Conservation (phyloP, 2,888 invertebrate species). For the Deilephila porcellus region DNA sequence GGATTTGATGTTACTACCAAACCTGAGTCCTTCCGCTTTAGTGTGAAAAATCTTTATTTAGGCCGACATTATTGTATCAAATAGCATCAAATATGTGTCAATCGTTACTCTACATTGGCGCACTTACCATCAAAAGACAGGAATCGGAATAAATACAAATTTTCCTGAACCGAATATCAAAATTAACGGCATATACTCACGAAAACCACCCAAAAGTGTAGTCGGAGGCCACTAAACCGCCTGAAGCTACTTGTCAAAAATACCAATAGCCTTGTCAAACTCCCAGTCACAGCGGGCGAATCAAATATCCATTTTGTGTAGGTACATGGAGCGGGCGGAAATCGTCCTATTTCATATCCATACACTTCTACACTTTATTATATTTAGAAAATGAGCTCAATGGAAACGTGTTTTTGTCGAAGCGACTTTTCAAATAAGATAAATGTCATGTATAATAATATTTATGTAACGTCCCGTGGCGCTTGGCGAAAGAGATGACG, state of each 20-base stretch:
- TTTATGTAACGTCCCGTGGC: not conserved
- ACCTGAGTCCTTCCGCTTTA: too few relatives aligned
- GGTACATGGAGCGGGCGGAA: not conserved
- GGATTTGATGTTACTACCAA: too few relatives aligned
- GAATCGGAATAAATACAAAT: too few relatives aligned
- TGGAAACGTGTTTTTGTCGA: constrained; percentile 3
- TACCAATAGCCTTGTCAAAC: constrained; percentile 3
- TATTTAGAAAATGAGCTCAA: not conserved
- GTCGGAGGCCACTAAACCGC: constrained; percentile 36
- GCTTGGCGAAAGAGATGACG: too few relatives aligned
- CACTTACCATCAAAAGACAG: too few relatives aligned
- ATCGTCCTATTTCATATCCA: not conserved
- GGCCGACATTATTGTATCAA: too few relatives aligned
- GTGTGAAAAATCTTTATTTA: too few relatives aligned
- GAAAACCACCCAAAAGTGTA: not conserved
- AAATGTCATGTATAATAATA: not conserved
- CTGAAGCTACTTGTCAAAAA: constrained; percentile 56
- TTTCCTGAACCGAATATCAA: not conserved
- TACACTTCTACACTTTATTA: not conserved
- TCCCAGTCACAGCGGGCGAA: not conserved
- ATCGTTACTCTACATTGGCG: too few relatives aligned
- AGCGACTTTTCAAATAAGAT: not conserved
- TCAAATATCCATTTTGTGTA: not conserved
- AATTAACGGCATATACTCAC: not conserved
- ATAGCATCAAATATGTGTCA: too few relatives aligned